Base-by-base conservation (phyloP, 2,113 vertebrate species). In the Muntiacus muntjak region DNA sequence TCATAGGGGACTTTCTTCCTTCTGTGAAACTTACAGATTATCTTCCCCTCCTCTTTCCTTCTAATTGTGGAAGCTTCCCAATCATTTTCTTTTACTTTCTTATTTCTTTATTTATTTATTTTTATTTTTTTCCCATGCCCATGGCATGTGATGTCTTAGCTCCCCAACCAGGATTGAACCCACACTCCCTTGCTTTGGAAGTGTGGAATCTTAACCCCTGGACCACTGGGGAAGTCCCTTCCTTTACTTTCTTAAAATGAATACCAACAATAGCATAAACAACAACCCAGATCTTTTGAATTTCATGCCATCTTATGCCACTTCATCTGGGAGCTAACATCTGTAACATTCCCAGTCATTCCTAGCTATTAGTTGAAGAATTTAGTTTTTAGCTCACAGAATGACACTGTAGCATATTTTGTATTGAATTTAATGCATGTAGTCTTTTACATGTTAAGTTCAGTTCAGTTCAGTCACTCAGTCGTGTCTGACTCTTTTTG, bases 81-180 rank as follows among this genome's bases (percentile, higher is more conserved):
- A 10, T 54, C 23, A 60, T 50, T 11, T 78, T 82, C 2, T 52
- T 95, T 93, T 67, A 26, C n/a, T 79, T 47, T 17, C 15, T 76
- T 26, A 76, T 43, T 74, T 71, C 5, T 36, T 40, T 67, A 8
- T n/a, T 8, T 64, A 40, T 26, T 58, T 26, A 64, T 14, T 30
- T 30, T 62, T 17, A 2, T 4, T 19, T 21, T 36, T 71, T 71
- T 25, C 5, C 71, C 71, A 13, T 43, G 36, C 36, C 0, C 0
- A 6, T 25, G 36, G 11, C 10, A 40, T 43, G 36, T 74, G 36
- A 74, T 10, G 36, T 40, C 21, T 74, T 71, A 71, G 36, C 40
- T 74, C 5, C n/a, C 36, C 67, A 25, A 3, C 1, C 5, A 40
- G 10, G 11, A 40, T 25, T 74, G 36, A 74, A 74, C 11, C 36